These are phyloP conservation scores for Pseudomyrmex concolor DNA, from an alignment of 1,140 invertebrate species.

Conservation along the genomic window DNA sequence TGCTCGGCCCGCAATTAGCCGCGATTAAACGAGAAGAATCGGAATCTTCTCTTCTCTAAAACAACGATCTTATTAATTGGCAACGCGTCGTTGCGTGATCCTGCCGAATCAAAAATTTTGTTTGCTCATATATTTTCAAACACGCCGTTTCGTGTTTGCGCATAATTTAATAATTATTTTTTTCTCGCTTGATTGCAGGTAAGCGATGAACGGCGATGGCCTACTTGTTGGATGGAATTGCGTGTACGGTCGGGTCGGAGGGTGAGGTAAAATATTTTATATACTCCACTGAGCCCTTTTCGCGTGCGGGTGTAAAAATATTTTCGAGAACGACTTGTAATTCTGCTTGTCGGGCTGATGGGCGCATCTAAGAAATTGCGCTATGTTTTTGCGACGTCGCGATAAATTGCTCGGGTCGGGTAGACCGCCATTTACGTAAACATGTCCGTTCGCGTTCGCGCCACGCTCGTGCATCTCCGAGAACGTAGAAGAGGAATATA, in stretches of 20 bases:
- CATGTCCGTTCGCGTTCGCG: conserved; percentile 14
- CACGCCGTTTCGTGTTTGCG: conserved; percentile 5
- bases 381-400: conserved; percentile 3
- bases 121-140: background rate
- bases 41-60: background rate
- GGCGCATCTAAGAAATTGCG: conserved; percentile 35
- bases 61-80: background rate
- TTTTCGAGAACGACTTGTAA: conserved; percentile 18
- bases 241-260: conserved; percentile 1
- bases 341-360: conserved; percentile 11
- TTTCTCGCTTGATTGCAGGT: conserved; percentile 49
- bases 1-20: conserved; percentile 67
- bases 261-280: conserved; percentile 2
- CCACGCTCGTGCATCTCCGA: background rate
- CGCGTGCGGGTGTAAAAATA: conserved; percentile 23
- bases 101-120: background rate
- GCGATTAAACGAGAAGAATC: conserved; percentile 54
- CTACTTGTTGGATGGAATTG: conserved; percentile 33
- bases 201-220: conserved; percentile 54
- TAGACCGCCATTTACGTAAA: conserved; percentile 49
- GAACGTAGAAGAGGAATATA: conserved; percentile 16
- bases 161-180: conserved; percentile 54
- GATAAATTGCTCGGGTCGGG: conserved; percentile 32
- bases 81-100: conserved; percentile 18
- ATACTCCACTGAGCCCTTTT: conserved; percentile 6